These are phyloP conservation scores for Bilobella aurantiaca DNA, from an alignment of 1,140 invertebrate genomes.

Conservation along the genomic window DNA sequence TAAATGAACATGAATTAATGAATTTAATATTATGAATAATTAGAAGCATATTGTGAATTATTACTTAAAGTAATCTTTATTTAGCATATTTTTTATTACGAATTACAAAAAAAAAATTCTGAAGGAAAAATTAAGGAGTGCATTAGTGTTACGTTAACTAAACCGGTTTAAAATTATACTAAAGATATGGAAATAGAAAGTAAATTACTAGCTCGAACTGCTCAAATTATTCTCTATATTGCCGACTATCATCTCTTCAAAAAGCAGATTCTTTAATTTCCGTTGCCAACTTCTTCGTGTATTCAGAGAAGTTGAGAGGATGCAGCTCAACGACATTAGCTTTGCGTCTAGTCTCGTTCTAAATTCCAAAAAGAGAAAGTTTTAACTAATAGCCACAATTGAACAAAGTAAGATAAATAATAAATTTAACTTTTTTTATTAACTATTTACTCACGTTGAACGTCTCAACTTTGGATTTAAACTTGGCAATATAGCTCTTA, in stretches of 20 bases:
- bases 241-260: not conserved
- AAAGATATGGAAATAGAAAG: too few relatives aligned
- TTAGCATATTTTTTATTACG: too few relatives aligned
- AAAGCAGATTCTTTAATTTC: slow-evolving; percentile 45
- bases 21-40: too few relatives aligned
- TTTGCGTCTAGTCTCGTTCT: slow-evolving; percentile 77
- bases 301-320: slow-evolving; percentile 63
- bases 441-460: slow-evolving; percentile 77
- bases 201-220: too few relatives aligned
- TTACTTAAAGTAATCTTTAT: too few relatives aligned
- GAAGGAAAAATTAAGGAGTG: too few relatives aligned
- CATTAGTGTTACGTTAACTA: too few relatives aligned
- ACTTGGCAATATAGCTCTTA: slow-evolving; percentile 64
- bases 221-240: not conserved
- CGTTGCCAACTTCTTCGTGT: slow-evolving; percentile 56
- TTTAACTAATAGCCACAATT: slow-evolving; percentile 10
- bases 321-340: slow-evolving; percentile 54
- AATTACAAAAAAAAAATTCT: too few relatives aligned
- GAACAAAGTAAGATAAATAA: not conserved
- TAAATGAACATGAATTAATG: too few relatives aligned
- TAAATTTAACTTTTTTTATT: not conserved
- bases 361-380: slow-evolving; percentile 36
- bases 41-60: too few relatives aligned
- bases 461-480: slow-evolving; percentile 75
- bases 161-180: too few relatives aligned